phyloP scores from a whole-genome alignment of 2,797 vertebrate genomes.

The Todus mexicanus region DNA sequence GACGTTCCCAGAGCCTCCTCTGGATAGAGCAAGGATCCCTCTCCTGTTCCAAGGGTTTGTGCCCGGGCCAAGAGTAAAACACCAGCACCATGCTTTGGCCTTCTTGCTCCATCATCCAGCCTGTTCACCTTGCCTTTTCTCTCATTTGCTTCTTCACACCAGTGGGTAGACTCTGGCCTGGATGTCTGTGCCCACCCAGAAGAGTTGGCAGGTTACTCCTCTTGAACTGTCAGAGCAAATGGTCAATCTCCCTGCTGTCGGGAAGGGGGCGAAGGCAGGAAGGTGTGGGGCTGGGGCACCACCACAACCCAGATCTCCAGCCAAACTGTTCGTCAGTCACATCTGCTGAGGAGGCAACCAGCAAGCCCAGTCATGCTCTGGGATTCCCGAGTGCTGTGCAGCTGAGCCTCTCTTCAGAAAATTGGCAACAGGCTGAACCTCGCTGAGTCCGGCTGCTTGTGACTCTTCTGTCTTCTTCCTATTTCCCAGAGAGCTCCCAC shows the following conservation, averaged over 20 bases:
- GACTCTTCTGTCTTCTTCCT: background rate
- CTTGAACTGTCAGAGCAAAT: background rate
- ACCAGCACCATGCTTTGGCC: background rate
- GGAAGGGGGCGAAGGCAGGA: background rate
- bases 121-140: background rate
- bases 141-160: background rate
- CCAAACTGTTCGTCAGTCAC: background rate
- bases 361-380: background rate
- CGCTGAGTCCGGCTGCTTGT: background rate
- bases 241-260: background rate
- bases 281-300: background rate
- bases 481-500: background rate
- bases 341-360: background rate
- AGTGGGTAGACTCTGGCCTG: background rate
- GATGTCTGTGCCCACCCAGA: background rate
- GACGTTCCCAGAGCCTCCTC: background rate
- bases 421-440: background rate
- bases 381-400: background rate
- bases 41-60: background rate
- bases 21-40: background rate
- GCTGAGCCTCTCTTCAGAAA: background rate
- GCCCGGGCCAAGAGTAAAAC: background rate
- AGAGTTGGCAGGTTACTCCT: background rate
- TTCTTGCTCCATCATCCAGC: background rate
- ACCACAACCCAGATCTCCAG: background rate